phyloP scores from a whole-genome alignment of 2,888 invertebrate species.

The Frankliniella fusca region DNA sequence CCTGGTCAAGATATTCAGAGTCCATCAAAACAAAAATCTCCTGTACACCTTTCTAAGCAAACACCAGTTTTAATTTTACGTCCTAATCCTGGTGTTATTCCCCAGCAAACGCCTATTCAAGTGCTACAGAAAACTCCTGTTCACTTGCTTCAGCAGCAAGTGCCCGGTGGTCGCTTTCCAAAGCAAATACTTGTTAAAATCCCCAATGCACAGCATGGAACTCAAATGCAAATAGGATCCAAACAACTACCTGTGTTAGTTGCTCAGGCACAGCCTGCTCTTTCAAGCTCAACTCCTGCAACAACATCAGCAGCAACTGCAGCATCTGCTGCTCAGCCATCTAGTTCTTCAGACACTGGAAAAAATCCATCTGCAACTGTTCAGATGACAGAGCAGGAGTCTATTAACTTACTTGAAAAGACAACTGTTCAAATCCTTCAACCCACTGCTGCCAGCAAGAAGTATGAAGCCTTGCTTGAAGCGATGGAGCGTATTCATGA shows the following conservation, averaged over 20 bases:
- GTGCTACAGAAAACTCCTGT: not conserved
- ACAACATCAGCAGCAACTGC: not conserved
- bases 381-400: not conserved
- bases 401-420: not conserved
- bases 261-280: not conserved
- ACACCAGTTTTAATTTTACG: not conserved
- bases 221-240: not conserved
- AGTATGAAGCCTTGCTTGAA: not conserved
- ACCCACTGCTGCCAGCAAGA: constrained; percentile 1
- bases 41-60: not conserved
- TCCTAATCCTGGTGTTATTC: not conserved
- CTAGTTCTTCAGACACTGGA: not conserved
- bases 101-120: not conserved
- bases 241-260: not conserved
- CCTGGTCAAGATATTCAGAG: not conserved
- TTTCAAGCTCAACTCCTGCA: not conserved
- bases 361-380: not conserved
- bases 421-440: constrained; percentile 3
- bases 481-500: not conserved
- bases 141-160: constrained; percentile 8
- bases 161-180: not conserved
- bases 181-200: not conserved
- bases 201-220: not conserved
- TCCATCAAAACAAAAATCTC: constrained; percentile 1
- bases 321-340: not conserved